Evolutionary conservation across 2,888 invertebrate genomes (phyloP).

Genomic region (Drosophila rellima): DNA sequence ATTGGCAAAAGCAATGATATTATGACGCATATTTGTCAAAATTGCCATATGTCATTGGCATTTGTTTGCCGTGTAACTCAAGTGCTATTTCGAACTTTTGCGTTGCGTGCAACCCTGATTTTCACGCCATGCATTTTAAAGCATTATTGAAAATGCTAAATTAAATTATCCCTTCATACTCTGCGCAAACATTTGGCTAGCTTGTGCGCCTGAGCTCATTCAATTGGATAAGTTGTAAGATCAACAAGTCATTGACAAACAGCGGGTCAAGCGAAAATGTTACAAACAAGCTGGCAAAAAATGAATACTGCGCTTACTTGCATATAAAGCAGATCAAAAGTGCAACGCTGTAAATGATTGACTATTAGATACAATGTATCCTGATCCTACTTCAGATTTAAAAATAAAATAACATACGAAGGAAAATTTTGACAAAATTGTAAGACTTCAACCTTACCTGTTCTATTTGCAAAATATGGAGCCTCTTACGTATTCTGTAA

Average conservation of each 20-base stretch:
- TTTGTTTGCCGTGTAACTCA: constrained; percentile 48
- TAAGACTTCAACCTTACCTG: no score
- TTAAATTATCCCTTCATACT: constrained; percentile 34
- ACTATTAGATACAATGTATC: constrained; percentile 32
- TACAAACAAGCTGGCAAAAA: constrained; percentile 56
- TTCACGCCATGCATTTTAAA: constrained; percentile 35
- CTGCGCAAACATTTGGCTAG: constrained; percentile 50
- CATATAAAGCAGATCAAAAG: constrained; percentile 49
- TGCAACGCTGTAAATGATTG: background rate
- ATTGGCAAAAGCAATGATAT: constrained; percentile 28
- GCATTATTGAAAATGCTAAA: constrained; percentile 60
- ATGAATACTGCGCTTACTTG: constrained; percentile 60
- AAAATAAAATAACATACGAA: no score
- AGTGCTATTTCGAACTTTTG: constrained; percentile 22
- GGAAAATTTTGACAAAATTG: no score
- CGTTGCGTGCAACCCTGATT: constrained; percentile 35
- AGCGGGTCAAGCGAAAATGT: constrained; percentile 49
- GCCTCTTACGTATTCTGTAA: no score
- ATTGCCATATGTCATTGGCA: constrained; percentile 33
- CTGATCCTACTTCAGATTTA: no score
- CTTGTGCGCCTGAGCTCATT: constrained; percentile 44
- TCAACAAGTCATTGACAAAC: constrained; percentile 77
- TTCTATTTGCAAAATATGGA: no score
- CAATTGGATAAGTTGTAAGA: constrained; percentile 78
- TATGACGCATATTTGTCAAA: constrained; percentile 59